Evolutionary conservation across 2,113 vertebrate species (phyloP).

Genomic region (Malurus elegans): DNA sequence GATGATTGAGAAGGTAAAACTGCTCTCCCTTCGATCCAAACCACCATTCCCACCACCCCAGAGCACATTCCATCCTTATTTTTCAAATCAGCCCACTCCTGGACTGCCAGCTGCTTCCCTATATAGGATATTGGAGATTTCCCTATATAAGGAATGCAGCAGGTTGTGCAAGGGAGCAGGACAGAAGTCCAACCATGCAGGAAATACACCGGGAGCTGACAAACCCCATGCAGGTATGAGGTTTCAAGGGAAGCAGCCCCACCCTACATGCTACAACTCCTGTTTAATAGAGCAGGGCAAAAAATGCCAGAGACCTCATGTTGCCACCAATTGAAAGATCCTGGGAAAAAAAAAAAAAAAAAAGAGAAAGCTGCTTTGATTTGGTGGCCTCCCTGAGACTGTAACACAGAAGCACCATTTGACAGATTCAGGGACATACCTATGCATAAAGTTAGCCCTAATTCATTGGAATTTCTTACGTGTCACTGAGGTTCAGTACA

Average conservation of each 20-base stretch:
- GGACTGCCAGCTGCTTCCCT: neutral
- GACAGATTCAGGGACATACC: neutral
- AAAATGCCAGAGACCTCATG: neutral
- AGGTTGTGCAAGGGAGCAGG: rapidly evolving
- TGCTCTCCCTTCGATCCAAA: neutral
- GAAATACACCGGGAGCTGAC: neutral
- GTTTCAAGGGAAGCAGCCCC: neutral
- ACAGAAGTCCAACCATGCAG: neutral
- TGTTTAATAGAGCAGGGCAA: neutral
- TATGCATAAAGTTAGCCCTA: neutral
- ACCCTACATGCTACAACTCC: neutral
- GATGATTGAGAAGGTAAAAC: slow-evolving; percentile 24
- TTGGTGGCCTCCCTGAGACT: neutral
- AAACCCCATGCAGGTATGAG: neutral
- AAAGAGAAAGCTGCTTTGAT: neutral
- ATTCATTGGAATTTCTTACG: neutral
- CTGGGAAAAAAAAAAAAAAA: neutral
- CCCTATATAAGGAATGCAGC: neutral
- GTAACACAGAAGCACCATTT: neutral
- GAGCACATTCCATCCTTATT: slow-evolving; percentile 39
- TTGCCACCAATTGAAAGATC: neutral
- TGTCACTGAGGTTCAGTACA: neutral
- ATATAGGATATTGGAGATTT: too few relatives aligned
- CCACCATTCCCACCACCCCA: neutral
- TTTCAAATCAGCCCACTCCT: neutral